Percentiles rank a stretch among this genome's conserved stretches.
Evolutionary conservation across 92 coral and sea anemone species (phyloP).

Genomic region (Epizoanthus illoricatus): DNA sequence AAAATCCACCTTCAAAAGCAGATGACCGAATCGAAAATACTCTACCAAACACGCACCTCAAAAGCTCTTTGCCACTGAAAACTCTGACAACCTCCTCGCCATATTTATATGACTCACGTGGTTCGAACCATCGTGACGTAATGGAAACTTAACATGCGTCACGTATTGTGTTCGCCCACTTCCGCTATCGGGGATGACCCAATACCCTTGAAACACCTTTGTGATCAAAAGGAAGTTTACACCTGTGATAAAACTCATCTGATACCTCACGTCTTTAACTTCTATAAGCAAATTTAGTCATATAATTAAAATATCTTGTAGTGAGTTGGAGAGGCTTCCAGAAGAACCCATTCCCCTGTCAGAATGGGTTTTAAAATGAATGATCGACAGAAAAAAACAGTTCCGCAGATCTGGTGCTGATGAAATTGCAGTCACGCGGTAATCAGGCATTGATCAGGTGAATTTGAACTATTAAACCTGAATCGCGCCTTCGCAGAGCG

Average conservation of each 20-base stretch:
- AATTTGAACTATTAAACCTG: not conserved
- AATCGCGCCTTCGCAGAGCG: not conserved
- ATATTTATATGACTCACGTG: slow-evolving; percentile 74
- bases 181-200: slow-evolving; percentile 59
- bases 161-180: slow-evolving; percentile 48
- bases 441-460: not conserved
- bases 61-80: slow-evolving; percentile 19
- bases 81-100: slow-evolving; percentile 34
- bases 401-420: not conserved
- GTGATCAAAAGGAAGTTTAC: not conserved
- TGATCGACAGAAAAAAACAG: not conserved
- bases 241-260: not conserved
- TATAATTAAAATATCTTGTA: not conserved
- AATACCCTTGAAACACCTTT: too few species aligned
- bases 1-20: slow-evolving; percentile 37
- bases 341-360: not conserved
- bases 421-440: slow-evolving; percentile 8
- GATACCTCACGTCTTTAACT: not conserved
- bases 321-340: not conserved
- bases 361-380: not conserved
- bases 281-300: not conserved
- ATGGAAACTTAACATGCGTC: slow-evolving; percentile 31
- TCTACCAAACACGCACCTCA: slow-evolving; percentile 1
- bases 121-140: slow-evolving; percentile 55
- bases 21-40: slow-evolving; percentile 16